Evolutionary conservation across 1,140 invertebrate genomes (phyloP), one percentile per base, ranked within the genome.

Genomic region (Caenorhabditis briggsae): DNA sequence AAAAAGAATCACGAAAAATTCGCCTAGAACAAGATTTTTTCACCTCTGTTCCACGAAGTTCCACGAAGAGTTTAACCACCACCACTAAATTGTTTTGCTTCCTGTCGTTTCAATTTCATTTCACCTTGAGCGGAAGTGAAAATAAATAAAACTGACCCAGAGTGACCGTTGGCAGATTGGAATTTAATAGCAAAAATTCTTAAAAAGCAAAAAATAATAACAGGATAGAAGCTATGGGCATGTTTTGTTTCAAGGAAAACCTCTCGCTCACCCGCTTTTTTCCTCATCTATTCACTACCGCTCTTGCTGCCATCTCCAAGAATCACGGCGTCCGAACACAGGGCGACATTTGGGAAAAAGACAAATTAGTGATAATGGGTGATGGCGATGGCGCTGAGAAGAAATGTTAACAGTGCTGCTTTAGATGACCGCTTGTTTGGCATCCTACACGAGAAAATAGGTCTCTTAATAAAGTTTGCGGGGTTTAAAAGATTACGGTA

Each of bases 361-460:
- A 50, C 70, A 78, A 78, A 78, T 78, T 78, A 78, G 70, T 78
- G 70, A 78, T 78, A 78, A 78, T 78, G 70, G n/a, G 70, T 78
- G 70, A 50, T 50, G 70, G 23, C 70, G 70, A 78, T 78, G 70
- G 46, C 70, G 70, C 46, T 78, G 43, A 50, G 70, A 33, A 33
- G 33, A 78, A 78, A 78, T 78, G 46, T 78, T 78, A 78, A 78
- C 70, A 78, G 70, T 78, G 48, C 70, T 50, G 33, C 70, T 46
- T 25, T 50, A 78, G 46, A 78, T 78, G 70, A 78, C 70, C 70
- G 70, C 70, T 78, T 41, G 70, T 78, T n/a, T 78, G 11, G 46
- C 43, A 78, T 43, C 33, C 33, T 78, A n/a, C 70, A n/a, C 50
- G 70, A 48, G 53, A 78, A 78, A 50, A 8, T 53, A 46, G 46